These are phyloP conservation scores for Lasius fuliginosus DNA, from an alignment of 2,888 invertebrate species.

Conservation along the genomic window DNA sequence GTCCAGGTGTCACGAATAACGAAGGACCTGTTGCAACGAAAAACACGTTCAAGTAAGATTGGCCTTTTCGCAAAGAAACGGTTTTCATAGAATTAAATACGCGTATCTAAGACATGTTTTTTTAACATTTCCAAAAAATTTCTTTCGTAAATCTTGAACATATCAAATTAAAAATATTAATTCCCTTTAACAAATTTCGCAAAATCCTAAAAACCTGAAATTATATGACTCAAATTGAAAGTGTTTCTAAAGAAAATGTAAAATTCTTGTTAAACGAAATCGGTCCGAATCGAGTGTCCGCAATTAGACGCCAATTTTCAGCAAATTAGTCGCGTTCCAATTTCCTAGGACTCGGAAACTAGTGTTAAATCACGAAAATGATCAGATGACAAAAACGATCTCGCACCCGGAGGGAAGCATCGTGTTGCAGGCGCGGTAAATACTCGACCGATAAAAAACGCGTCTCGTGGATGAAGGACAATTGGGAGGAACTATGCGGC, in stretches of 20 bases:
- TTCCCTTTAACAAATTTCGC: neutral
- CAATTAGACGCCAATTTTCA: slow-evolving; percentile 24
- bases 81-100: slow-evolving; percentile 18
- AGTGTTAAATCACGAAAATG: slow-evolving; percentile 38
- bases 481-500: slow-evolving; percentile 31
- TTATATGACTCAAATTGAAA: neutral
- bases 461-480: slow-evolving; percentile 49
- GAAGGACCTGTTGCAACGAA: slow-evolving; percentile 70
- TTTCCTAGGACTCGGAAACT: slow-evolving; percentile 41
- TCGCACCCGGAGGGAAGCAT: slow-evolving; percentile 12
- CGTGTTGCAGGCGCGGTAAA: neutral
- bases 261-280: neutral
- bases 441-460: slow-evolving; percentile 37
- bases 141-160: neutral
- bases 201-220: neutral
- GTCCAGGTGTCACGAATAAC: slow-evolving; percentile 73
- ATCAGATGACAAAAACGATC: slow-evolving; percentile 25
- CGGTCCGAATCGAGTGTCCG: neutral
- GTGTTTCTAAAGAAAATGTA: neutral
- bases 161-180: neutral
- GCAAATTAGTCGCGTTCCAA: slow-evolving; percentile 36
- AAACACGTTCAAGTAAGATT: slow-evolving; percentile 60
- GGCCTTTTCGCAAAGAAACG: slow-evolving; percentile 12
- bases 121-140: neutral
- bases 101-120: neutral